A percentile compares a stretch with the other conserved stretches of the same genome.
Evolutionary conservation across 2,888 invertebrate genomes (phyloP).

Genomic region (Phymatocera aterrima): DNA sequence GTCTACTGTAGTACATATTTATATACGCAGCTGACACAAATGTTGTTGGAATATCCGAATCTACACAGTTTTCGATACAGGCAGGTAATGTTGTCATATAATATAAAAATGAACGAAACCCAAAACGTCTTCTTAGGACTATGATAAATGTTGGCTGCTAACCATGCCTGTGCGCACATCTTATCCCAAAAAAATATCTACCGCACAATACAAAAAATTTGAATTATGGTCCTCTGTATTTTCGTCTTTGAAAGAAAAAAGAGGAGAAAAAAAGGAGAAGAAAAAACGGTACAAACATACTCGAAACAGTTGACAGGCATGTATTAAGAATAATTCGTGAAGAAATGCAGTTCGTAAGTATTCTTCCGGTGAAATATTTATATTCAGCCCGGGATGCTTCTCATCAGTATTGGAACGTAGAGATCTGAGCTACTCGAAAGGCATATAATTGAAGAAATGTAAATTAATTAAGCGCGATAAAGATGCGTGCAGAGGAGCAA

Average conservation of each 20-base stretch:
- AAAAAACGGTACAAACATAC: not conserved
- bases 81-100: not conserved
- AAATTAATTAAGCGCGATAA: not conserved
- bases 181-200: conserved; percentile 8
- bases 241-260: not conserved
- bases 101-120: conserved; percentile 15
- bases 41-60: conserved; percentile 4
- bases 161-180: not conserved
- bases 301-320: not conserved
- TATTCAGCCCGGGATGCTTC: no score
- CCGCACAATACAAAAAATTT: not conserved
- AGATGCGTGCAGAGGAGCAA: not conserved
- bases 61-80: conserved; percentile 26
- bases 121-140: conserved; percentile 2
- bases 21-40: not conserved
- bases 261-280: not conserved
- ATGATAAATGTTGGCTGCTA: conserved; percentile 5
- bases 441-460: no score
- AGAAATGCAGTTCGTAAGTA: no score
- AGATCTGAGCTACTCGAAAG: no score
- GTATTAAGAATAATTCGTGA: no score
- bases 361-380: no score
- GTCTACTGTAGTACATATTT: not conserved
- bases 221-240: not conserved
- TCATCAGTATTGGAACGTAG: no score